Conservation (phyloP, 1,140 invertebrate genomes). For the Anoplolepis gracilipes region DNA sequence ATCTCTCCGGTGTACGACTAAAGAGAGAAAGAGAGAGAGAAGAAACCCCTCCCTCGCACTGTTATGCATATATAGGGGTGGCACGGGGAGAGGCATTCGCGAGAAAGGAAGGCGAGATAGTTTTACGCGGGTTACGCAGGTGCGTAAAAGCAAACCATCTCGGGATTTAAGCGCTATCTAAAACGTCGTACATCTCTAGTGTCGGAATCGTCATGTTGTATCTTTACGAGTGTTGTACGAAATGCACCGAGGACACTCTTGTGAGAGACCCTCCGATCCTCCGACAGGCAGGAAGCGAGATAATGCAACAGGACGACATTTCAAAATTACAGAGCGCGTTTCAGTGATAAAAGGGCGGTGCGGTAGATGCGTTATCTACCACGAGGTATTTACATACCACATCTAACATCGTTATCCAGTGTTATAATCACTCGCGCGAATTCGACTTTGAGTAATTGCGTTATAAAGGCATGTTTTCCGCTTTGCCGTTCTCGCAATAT, state of each 20-base stretch:
- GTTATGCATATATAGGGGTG: background rate
- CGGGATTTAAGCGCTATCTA: background rate
- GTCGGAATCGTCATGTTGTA: background rate
- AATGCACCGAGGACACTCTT: background rate
- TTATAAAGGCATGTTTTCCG: background rate
- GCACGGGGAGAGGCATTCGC: background rate
- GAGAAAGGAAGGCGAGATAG: conserved; percentile 8
- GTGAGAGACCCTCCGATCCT: background rate
- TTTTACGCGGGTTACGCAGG: conserved; percentile 37
- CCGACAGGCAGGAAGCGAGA: background rate
- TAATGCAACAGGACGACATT: conserved; percentile 34
- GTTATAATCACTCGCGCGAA: conserved; percentile 12
- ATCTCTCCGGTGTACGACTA: conserved; percentile 73
- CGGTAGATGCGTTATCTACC: conserved; percentile 12
- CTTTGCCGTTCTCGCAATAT: background rate
- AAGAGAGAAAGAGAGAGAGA: conserved; percentile 18
- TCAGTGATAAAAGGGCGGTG: background rate
- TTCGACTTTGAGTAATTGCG: conserved; percentile 16
- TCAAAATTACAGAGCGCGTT: conserved; percentile 36
- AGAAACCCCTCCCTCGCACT: background rate
- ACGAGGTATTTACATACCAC: conserved; percentile 22
- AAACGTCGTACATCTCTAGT: background rate
- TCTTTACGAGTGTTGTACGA: conserved; percentile 12
- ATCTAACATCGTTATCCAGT: conserved; percentile 28
- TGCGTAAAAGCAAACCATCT: conserved; percentile 15